A percentile compares a stretch with the other conserved stretches of the same genome.
Conservation (phyloP, 2,797 vertebrate genomes). For the Macropodus opercularis region DNA sequence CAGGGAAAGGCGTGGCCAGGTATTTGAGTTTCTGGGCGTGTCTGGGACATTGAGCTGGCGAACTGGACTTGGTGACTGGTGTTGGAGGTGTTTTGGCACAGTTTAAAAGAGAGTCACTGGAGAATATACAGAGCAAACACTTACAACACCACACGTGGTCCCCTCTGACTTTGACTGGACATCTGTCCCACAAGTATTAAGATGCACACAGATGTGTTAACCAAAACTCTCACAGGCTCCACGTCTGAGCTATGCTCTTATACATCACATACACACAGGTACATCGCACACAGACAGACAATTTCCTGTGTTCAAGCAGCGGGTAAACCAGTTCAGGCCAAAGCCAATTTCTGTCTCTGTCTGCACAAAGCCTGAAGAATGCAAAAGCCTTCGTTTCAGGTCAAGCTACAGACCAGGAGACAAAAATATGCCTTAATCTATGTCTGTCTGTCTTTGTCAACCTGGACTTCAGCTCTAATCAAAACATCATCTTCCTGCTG, state of each 20-base stretch:
- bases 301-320: constrained; percentile 55
- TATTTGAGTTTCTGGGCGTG: rapidly evolving
- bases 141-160: no score
- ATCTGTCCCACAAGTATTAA: no score
- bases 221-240: no score
- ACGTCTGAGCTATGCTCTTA: background rate
- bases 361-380: constrained; percentile 44
- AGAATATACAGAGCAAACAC: no score
- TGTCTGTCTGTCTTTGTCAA: constrained; percentile 26
- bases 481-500: no score
- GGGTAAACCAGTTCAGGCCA: constrained; percentile 19
- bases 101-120: no score
- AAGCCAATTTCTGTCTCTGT: constrained; percentile 8
- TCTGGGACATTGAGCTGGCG: no score
- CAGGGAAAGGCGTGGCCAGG: background rate
- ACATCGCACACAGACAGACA: constrained; percentile 31
- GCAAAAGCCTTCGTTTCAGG: constrained; percentile 23
- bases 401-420: constrained; percentile 18
- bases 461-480: background rate
- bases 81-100: no score
- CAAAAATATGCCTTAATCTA: constrained; percentile 32
- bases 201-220: no score
- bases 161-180: no score
- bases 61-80: background rate
- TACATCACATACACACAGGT: background rate